Base-by-base conservation (phyloP, 2,113 vertebrate genomes). In the Atlantisia rogersi region DNA sequence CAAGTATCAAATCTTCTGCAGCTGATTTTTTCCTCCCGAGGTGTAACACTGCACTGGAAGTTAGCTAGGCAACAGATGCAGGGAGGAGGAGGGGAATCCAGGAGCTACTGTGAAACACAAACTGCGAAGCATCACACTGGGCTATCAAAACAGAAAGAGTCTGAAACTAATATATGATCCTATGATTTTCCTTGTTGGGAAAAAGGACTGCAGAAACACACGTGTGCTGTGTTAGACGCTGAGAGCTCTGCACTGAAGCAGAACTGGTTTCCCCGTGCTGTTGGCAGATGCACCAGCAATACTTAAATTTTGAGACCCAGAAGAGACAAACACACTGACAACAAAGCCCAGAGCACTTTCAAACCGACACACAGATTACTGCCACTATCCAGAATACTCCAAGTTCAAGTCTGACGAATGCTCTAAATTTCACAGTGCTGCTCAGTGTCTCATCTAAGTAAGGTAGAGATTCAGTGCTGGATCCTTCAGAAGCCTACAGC, bases 191-290 rank as follows among this genome's bases (percentile, higher is more conserved):
- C 52, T 55, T 56, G 11, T 24, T 35, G 48, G 16, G 55, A 80
- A 82, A 56, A 70, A 53, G 3, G 0, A 52, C 58, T 59, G 46
- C 11, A 76, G 19, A 68, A 75, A n/a, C 22, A 39, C 17, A 53
- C 32, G 12, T 50, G 19, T 14, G 17, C 11, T 50, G 8, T 52
- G 15, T 24, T 64, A 80, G 4, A 46, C 12, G 28, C 4, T 10
- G 12, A n/a, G 22, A 55, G n/a, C 39, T 71, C 37, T 46, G 6
- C 15, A 71, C 73, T 9, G 2, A 68, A 95, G 76, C 28, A 46
- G 11, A 62, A 81, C 67, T 67, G 12, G 35, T 62, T 77, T 32
- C 53, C 44, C n/a, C 0, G 0, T 12, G 50, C 32, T 73, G 53
- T 1, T 82, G 53, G 56, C 35, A 86, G 48, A 52, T 35, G 32